Base-by-base conservation (phyloP, 2,797 vertebrate genomes). In the Sarcophilus harrisii region DNA sequence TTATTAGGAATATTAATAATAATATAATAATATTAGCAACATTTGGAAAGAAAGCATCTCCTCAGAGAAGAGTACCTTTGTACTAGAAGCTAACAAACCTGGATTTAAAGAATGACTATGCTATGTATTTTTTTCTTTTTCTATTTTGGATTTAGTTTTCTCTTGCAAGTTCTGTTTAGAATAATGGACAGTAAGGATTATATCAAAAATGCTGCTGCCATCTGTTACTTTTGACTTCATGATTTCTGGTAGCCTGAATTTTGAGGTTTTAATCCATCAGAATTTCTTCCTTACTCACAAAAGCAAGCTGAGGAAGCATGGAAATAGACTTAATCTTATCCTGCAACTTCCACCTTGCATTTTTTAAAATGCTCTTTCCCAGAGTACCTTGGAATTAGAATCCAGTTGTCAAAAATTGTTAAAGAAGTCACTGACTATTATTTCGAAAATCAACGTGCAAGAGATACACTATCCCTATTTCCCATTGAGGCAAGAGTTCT, bases 21-120 rank as follows among this genome's bases (percentile, higher is more conserved):
- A 57, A 57, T 57, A 57, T 57, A 12, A 57, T 16, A 14, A 57
- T 14, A 16, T 18, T 14, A 81, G 0, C 94, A 97, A 81, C 54
- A 54, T 32, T 73, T 90, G 94, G 92, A 58, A 91, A 60, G 5
- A 49, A 93, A 55, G n/a, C 16, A 66, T 54, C 55, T 24, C 73
- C 10, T 49, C 14, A 60, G 3, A 62, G 14, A 57, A 95, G 45
- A 95, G 93, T 29, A 94, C 27, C 28, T 92, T 87, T 62, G 13
- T 60, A 92, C 1, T 52, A 60, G 60, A 38, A 58, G 1, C 30
- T 73, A 96, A 96, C 62, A 28, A 91, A 29, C 4, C 4, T 0
- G 29, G 45, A 2, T 96, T 95, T 30, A 90, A 94, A 91, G 57
- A 92, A n/a, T 95, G n/a, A 93, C 18, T 94, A 94, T 60, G 30